Conservation (phyloP, 2,113 vertebrate genomes). For the Perccottus glenii region DNA sequence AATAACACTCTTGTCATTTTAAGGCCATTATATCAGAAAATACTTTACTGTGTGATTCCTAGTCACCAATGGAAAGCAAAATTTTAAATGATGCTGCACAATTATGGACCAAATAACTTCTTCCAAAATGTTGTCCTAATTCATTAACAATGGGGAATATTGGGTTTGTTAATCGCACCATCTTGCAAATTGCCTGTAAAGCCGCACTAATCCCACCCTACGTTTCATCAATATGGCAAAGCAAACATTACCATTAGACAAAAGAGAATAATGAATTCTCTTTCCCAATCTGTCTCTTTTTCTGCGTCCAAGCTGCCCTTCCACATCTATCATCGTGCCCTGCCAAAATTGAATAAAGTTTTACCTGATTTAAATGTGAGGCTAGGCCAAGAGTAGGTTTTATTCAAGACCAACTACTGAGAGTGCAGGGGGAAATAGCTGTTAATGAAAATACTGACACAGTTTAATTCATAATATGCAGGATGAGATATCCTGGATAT, state of each 20-base stretch:
- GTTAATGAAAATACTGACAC: not conserved
- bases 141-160: slow-evolving; percentile 35
- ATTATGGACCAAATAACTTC: slow-evolving; percentile 17
- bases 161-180: slow-evolving; percentile 20
- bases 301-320: slow-evolving; percentile 6
- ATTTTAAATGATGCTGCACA: slow-evolving; percentile 2
- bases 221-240: slow-evolving; percentile 25
- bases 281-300: slow-evolving; percentile 31
- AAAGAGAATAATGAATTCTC: slow-evolving; percentile 24
- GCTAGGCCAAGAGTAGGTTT: slow-evolving; percentile 13
- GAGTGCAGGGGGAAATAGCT: not conserved
- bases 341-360: not conserved
- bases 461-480: slow-evolving; percentile 4
- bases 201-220: slow-evolving; percentile 38
- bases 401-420: not conserved
- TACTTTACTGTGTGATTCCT: no score
- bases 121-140: slow-evolving; percentile 6
- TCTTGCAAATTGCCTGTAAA: slow-evolving; percentile 38
- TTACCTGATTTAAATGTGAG: slow-evolving; percentile 11
- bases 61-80: not conserved
- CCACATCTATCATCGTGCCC: slow-evolving; percentile 4
- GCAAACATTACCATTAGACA: slow-evolving; percentile 27
- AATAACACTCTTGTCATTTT: no score
- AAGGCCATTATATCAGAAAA: no score
- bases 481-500: no score